Percentiles rank a stretch among this genome's conserved stretches.
These are phyloP conservation scores for Calliscelio sp. DNA, from an alignment of 2,888 invertebrate species.

Conservation along the genomic window DNA sequence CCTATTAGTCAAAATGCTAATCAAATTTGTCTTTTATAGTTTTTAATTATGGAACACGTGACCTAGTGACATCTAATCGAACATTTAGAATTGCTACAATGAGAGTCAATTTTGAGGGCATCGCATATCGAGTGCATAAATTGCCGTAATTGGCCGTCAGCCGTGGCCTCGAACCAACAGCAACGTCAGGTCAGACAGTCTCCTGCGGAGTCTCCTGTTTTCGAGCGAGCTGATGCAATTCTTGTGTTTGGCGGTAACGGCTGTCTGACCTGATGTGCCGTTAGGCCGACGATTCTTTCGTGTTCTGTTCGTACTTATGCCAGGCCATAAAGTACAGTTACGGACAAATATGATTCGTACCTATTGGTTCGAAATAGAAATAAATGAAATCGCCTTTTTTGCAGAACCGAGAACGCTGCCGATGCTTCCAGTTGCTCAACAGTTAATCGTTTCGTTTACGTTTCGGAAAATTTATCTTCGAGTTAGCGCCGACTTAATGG, in stretches of 20 bases:
- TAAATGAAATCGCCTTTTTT: conserved; percentile 51
- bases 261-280: conserved; percentile 72
- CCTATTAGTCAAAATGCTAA: too few relatives aligned
- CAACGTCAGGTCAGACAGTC: conserved; percentile 68
- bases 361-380: conserved; percentile 52
- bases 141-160: conserved; percentile 61
- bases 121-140: conserved; percentile 44
- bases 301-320: conserved; percentile 59
- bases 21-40: too few relatives aligned
- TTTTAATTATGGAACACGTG: too few relatives aligned
- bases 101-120: conserved; percentile 39
- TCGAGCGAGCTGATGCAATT: conserved; percentile 67
- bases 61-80: background rate
- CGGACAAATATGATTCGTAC: conserved; percentile 59
- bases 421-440: conserved; percentile 9
- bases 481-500: background rate
- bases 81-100: conserved; percentile 13
- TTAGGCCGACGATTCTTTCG: conserved; percentile 64
- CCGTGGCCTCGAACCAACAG: conserved; percentile 61
- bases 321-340: conserved; percentile 68
- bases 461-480: conserved; percentile 17
- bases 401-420: conserved; percentile 23
- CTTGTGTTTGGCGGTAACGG: conserved; percentile 70
- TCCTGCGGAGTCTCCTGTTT: conserved; percentile 65
- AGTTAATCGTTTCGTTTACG: conserved; percentile 8